Conservation (phyloP, 2,797 vertebrate species). For the Apogon talboti region DNA sequence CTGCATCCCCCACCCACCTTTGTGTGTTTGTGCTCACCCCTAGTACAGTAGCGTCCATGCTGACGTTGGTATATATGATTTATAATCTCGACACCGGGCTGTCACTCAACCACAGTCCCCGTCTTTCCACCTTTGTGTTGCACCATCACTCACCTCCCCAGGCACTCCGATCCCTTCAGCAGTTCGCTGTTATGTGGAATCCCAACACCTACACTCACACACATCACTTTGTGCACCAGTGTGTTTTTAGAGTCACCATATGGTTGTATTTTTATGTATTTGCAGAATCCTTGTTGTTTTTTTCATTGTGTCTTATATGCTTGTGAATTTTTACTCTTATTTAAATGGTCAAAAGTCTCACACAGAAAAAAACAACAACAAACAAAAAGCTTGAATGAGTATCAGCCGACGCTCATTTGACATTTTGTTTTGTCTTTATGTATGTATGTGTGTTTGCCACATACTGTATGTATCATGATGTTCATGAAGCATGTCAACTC, state of each 20-base stretch:
- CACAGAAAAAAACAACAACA: slow-evolving; percentile 72
- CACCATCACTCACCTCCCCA: slow-evolving; percentile 55
- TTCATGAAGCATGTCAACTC: slow-evolving; percentile 86
- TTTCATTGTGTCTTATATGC: slow-evolving; percentile 49
- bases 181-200: slow-evolving; percentile 44
- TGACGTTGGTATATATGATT: slow-evolving; percentile 31
- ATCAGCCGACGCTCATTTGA: slow-evolving; percentile 68
- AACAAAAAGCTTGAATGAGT: slow-evolving; percentile 76
- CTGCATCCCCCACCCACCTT: slow-evolving; percentile 47
- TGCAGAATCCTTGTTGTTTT: slow-evolving; percentile 66
- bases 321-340: slow-evolving; percentile 21
- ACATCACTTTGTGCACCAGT: slow-evolving; percentile 59
- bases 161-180: slow-evolving; percentile 34
- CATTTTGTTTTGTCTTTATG: slow-evolving; percentile 72
- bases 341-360: slow-evolving; percentile 25
- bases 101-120: slow-evolving; percentile 48
- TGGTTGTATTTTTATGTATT: slow-evolving; percentile 44
- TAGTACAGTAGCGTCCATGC: slow-evolving; percentile 33
- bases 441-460: slow-evolving; percentile 64
- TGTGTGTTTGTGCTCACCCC: slow-evolving; percentile 60
- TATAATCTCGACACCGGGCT: slow-evolving; percentile 33
- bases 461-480: slow-evolving; percentile 60
- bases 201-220: slow-evolving; percentile 38
- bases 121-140: slow-evolving; percentile 57
- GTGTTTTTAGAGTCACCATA: slow-evolving; percentile 58